These are phyloP conservation scores for Choreutis nemorana DNA, from an alignment of 2,888 invertebrate genomes.

Conservation along the genomic window DNA sequence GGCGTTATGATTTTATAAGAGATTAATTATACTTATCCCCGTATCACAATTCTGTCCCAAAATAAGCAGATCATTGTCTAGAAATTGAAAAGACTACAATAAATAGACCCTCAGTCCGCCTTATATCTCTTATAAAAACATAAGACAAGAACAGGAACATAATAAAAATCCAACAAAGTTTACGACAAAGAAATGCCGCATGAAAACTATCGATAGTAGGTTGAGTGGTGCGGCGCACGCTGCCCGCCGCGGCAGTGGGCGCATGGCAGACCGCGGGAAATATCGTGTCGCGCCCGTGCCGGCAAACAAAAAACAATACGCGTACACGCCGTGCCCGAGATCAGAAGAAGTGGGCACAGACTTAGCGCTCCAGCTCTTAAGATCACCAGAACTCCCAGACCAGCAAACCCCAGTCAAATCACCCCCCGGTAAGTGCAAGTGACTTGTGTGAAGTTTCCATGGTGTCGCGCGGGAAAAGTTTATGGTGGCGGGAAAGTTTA, in stretches of 20 bases:
- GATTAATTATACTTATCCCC: too few species aligned
- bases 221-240: too few species aligned
- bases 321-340: slow-evolving; percentile 57
- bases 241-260: slow-evolving; percentile 55
- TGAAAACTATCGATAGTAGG: slow-evolving; percentile 24
- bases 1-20: too few species aligned
- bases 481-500: slow-evolving; percentile 10
- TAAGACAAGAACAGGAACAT: too few species aligned
- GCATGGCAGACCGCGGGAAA: slow-evolving; percentile 60
- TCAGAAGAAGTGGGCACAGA: slow-evolving; percentile 62
- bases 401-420: slow-evolving; percentile 27
- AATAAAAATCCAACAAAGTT: too few species aligned
- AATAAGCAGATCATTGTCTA: too few species aligned
- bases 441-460: neutral
- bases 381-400: slow-evolving; percentile 24
- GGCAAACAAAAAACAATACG: slow-evolving; percentile 57
- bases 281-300: slow-evolving; percentile 59
- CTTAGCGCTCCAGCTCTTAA: slow-evolving; percentile 41
- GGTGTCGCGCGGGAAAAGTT: neutral
- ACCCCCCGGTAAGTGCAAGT: slow-evolving; percentile 32
- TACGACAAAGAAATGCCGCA: too few species aligned
- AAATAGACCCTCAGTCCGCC: too few species aligned
- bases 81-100: too few species aligned
- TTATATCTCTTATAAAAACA: too few species aligned
- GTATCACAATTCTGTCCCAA: too few species aligned